Percentiles rank a stretch among this genome's conserved stretches.
Evolutionary conservation across 1,140 invertebrate genomes (phyloP).

Genomic region (Tribolium madens): DNA sequence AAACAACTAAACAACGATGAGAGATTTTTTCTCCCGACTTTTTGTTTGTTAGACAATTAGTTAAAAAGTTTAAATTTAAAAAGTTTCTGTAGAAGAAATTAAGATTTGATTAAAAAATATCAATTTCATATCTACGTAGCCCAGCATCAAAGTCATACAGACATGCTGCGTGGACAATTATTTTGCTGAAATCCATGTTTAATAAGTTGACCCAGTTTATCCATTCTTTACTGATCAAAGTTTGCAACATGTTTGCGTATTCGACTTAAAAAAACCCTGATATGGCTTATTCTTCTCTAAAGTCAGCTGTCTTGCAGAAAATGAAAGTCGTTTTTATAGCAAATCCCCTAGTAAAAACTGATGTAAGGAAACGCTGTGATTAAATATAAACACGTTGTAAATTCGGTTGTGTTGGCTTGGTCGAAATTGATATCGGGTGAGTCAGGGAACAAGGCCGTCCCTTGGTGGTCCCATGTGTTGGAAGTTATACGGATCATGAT

Average conservation of each 20-base stretch:
- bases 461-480: constrained; percentile 51
- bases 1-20: too few species aligned
- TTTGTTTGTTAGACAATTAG: too few species aligned
- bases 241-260: constrained; percentile 16
- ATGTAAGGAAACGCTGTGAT: neutral
- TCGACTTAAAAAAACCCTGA: neutral
- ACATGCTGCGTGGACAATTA: neutral
- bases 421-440: constrained; percentile 37
- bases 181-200: constrained; percentile 6
- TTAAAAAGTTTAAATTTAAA: too few species aligned
- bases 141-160: neutral
- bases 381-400: constrained; percentile 5
- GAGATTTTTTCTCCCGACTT: too few species aligned
- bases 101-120: neutral
- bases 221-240: neutral
- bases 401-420: neutral
- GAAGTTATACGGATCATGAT: constrained; percentile 47
- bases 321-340: neutral
- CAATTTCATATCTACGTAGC: neutral
- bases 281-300: neutral
- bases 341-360: neutral
- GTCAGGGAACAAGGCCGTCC: constrained; percentile 39
- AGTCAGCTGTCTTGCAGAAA: neutral
- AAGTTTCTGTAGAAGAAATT: too few species aligned
- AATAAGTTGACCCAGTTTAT: constrained; percentile 17